A percentile compares a stretch with the other conserved stretches of the same genome.
Evolutionary conservation across 2,888 invertebrate species (phyloP).

Genomic region (Artemia sp.): DNA sequence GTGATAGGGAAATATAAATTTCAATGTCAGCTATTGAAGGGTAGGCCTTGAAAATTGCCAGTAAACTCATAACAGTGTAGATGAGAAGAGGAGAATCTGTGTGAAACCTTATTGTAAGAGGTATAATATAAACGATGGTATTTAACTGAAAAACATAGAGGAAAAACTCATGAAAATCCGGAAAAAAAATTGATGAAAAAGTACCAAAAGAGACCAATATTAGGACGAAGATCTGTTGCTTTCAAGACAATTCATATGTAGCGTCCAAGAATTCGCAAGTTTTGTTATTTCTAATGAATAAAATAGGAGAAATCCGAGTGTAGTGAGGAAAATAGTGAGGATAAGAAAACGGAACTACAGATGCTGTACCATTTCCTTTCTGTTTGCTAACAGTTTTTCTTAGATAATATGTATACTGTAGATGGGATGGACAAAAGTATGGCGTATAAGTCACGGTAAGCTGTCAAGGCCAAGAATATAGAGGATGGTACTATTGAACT

Average conservation of each 20-base stretch:
- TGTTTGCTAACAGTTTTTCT: too few relatives aligned
- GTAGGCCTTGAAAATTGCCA: slow-evolving; percentile 87
- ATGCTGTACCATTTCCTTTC: too few relatives aligned
- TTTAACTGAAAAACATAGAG: slow-evolving; percentile 94
- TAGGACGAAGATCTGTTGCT: slow-evolving; percentile 85
- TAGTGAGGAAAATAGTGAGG: too few relatives aligned
- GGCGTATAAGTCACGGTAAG: too few relatives aligned
- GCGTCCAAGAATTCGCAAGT: too few relatives aligned
- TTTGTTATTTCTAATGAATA: too few relatives aligned
- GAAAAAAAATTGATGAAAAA: slow-evolving; percentile 99
- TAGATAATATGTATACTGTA: too few relatives aligned
- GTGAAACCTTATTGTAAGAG: slow-evolving; percentile 58
- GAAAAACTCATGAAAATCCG: slow-evolving; percentile 78
- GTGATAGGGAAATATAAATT: slow-evolving; percentile 71
- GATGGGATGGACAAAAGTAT: too few relatives aligned
- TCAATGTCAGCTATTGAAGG: slow-evolving; percentile 89
- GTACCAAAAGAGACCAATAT: slow-evolving; percentile 97
- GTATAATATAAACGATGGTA: slow-evolving; percentile 74
- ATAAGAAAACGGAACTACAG: too few relatives aligned
- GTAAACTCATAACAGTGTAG: slow-evolving; percentile 58
- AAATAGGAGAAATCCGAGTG: too few relatives aligned
- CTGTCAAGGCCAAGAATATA: too few relatives aligned
- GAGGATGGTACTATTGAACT: too few relatives aligned
- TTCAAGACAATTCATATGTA: slow-evolving; percentile 45
- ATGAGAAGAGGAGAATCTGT: slow-evolving; percentile 62